Percentiles rank a stretch among this genome's conserved stretches.
Evolutionary conservation across 2,113 vertebrate species (phyloP).

Genomic region (Lycocorax pyrrhopterus): DNA sequence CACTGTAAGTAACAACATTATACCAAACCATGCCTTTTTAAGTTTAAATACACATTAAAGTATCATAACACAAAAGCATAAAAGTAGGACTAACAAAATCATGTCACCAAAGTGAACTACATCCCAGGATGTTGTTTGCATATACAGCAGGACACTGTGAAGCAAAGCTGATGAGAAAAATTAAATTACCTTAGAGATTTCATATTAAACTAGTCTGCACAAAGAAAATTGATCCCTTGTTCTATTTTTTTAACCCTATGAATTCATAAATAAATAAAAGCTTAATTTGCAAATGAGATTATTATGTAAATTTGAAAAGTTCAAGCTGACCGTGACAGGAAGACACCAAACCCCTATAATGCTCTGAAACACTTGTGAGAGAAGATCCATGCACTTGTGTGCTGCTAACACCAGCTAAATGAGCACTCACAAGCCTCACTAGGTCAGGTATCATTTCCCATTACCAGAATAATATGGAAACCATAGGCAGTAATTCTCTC

Average conservation of each 20-base stretch:
- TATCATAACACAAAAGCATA: neutral
- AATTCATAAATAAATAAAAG: neutral
- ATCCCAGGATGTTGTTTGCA: neutral
- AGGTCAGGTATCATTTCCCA: neutral
- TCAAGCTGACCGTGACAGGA: no score
- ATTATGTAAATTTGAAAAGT: neutral
- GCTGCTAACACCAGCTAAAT: neutral
- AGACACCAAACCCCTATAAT: fast-evolving
- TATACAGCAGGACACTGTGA: neutral
- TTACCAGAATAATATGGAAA: neutral
- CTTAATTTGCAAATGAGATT: neutral
- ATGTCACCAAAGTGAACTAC: neutral
- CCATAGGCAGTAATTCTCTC: neutral
- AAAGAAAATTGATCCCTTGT: neutral
- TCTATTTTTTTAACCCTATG: neutral
- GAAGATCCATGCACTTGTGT: neutral
- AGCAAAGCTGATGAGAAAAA: neutral
- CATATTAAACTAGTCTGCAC: neutral
- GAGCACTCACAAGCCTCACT: neutral
- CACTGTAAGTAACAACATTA: neutral
- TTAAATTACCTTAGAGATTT: neutral
- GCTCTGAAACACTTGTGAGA: neutral
- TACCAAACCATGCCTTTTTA: neutral
- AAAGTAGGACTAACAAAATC: neutral
- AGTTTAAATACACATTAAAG: neutral